phyloP scores from a whole-genome alignment of 2,888 invertebrate species.

The Cataglyphis albicans region DNA sequence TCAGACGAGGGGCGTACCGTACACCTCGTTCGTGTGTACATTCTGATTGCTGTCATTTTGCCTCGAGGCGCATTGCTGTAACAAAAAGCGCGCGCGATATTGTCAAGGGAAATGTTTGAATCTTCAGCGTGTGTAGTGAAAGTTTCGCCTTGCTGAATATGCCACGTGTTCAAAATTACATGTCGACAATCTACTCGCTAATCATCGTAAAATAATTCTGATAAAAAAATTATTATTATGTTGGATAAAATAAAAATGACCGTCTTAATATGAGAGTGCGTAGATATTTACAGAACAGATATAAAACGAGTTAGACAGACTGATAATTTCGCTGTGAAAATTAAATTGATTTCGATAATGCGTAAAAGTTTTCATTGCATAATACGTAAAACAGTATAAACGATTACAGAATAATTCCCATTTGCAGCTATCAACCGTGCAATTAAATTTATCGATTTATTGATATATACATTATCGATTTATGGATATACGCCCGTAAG shows the following conservation, averaged over 20 bases:
- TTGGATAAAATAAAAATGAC: slow-evolving; percentile 3
- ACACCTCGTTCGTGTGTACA: slow-evolving; percentile 93
- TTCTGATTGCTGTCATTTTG: slow-evolving; percentile 94
- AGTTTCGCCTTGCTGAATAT: not conserved
- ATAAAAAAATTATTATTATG: not conserved
- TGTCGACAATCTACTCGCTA: not conserved
- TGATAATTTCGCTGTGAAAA: slow-evolving; percentile 29
- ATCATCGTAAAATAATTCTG: not conserved
- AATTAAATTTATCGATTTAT: slow-evolving; percentile 47
- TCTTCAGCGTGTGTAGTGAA: not conserved
- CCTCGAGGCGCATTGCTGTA: slow-evolving; percentile 92
- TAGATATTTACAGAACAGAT: slow-evolving; percentile 22
- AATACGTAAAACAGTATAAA: slow-evolving; percentile 39
- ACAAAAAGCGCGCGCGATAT: slow-evolving; percentile 77
- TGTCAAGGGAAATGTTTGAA: not conserved
- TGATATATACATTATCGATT: slow-evolving; percentile 40
- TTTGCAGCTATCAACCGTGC: slow-evolving; percentile 38
- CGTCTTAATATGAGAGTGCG: not conserved
- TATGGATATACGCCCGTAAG: slow-evolving; percentile 25
- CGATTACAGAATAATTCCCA: slow-evolving; percentile 44
- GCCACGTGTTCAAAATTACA: not conserved
- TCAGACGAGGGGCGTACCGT: slow-evolving; percentile 89
- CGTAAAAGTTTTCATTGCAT: slow-evolving; percentile 40
- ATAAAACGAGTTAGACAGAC: not conserved
- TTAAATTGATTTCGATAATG: slow-evolving; percentile 33